Conservation (phyloP, 2,888 invertebrate species). For the Seladonia tumulorum region DNA sequence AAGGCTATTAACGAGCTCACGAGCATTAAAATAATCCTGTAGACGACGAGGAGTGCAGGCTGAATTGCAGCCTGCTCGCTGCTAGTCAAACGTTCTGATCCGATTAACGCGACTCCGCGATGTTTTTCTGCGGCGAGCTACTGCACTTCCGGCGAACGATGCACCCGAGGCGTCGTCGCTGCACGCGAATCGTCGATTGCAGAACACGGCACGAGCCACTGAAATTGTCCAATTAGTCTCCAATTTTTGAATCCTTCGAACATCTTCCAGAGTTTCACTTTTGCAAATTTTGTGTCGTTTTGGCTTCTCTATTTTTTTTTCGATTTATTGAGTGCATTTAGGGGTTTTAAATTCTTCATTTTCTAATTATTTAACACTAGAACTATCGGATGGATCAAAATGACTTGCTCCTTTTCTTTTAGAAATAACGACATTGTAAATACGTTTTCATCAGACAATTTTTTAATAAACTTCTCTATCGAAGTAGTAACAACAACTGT, state of each 20-base stretch:
- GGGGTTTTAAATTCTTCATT: too few species aligned
- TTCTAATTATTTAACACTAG: too few species aligned
- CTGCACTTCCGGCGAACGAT: background rate
- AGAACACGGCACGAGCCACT: background rate
- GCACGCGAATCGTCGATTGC: background rate
- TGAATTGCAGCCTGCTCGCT: background rate
- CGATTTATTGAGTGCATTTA: too few species aligned
- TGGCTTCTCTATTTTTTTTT: background rate
- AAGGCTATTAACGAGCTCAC: background rate
- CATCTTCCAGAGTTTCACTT: background rate
- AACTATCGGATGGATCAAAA: too few species aligned
- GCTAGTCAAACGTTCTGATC: conserved; percentile 3
- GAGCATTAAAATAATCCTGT: background rate
- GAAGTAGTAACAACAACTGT: too few species aligned
- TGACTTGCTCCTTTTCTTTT: too few species aligned
- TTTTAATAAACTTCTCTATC: too few species aligned
- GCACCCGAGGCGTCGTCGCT: background rate
- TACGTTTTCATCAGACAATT: too few species aligned
- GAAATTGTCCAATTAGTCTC: background rate
- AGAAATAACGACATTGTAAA: too few species aligned
- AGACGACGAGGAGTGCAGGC: background rate
- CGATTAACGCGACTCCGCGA: conserved; percentile 1
- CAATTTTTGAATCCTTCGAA: background rate
- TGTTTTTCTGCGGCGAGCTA: background rate
- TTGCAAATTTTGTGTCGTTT: background rate